phyloP scores from a whole-genome alignment of 2,113 vertebrate genomes.

The Cairina moschata region DNA sequence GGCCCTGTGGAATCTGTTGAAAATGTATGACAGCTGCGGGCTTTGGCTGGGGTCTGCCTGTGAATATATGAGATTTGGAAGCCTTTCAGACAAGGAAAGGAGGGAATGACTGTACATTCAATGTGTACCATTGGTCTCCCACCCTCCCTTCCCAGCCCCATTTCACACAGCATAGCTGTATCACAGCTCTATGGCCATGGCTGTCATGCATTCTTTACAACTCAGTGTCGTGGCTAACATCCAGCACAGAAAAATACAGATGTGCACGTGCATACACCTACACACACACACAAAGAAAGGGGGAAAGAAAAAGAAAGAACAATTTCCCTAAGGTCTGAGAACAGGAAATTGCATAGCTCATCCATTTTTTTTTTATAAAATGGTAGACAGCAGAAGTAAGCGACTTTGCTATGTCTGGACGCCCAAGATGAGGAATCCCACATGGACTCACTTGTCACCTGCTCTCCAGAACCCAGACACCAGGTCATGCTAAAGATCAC shows the following conservation, averaged over 20 bases:
- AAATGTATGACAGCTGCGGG: slow-evolving; percentile 97
- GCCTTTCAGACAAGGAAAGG: slow-evolving; percentile 76
- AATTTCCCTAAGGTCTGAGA: slow-evolving; percentile 13
- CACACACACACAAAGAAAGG: background rate
- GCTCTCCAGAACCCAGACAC: background rate
- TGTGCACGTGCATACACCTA: background rate
- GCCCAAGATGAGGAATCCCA: background rate
- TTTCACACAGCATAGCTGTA: slow-evolving; percentile 45
- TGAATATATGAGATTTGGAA: slow-evolving; percentile 88
- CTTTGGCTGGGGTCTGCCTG: slow-evolving; percentile 84
- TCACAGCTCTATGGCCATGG: slow-evolving; percentile 23
- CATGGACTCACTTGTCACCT: background rate
- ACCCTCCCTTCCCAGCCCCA: slow-evolving; percentile 10
- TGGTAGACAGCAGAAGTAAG: background rate
- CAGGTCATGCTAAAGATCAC: background rate
- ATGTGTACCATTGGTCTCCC: slow-evolving; percentile 25
- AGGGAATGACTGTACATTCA: slow-evolving; percentile 75
- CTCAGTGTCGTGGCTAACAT: background rate
- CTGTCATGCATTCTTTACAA: slow-evolving; percentile 11
- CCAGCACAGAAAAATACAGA: slow-evolving; percentile 16
- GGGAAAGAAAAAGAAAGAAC: background rate
- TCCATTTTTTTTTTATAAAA: background rate
- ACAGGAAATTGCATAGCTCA: slow-evolving; percentile 38
- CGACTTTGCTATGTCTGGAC: background rate
- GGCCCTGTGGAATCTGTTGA: slow-evolving; percentile 96